Percentiles rank a stretch among this genome's conserved stretches.
Conservation (phyloP, 2,888 invertebrate genomes). For the Ormyrus labotus region DNA sequence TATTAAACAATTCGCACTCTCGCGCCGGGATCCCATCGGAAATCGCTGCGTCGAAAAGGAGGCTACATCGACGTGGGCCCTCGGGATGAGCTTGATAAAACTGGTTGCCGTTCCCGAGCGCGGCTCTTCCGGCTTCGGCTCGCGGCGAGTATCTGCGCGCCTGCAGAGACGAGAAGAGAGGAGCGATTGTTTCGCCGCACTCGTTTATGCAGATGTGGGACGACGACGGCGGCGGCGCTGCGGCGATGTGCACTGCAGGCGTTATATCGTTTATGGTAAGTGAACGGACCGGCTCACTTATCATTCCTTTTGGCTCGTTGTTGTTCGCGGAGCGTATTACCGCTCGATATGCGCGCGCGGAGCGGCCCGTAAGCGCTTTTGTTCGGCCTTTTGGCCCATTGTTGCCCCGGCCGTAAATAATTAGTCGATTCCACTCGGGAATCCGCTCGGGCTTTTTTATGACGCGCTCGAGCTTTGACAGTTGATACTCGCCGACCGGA, state of each 20-base stretch:
- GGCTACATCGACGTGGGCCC: conserved; percentile 49
- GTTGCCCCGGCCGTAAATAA: conserved; percentile 14
- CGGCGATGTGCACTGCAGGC: conserved; percentile 9
- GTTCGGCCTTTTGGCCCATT: background rate
- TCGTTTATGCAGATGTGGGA: conserved; percentile 42
- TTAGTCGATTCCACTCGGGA: background rate
- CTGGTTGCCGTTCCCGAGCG: conserved; percentile 43
- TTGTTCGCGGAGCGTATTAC: background rate
- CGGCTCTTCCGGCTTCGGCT: background rate
- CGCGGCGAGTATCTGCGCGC: conserved; percentile 3
- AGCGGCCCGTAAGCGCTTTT: background rate
- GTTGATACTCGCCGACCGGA: too few relatives aligned
- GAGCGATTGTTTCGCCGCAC: conserved; percentile 39
- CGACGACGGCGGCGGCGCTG: background rate
- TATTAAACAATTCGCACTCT: too few relatives aligned
- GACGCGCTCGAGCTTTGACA: too few relatives aligned
- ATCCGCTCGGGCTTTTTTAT: too few relatives aligned
- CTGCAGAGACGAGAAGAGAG: background rate
- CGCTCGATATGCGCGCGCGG: too few relatives aligned
- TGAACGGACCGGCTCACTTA: conserved; percentile 25
- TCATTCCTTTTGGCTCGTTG: conserved; percentile 4
- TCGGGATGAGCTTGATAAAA: conserved; percentile 32
- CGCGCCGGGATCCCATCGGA: too few relatives aligned
- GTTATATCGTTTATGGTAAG: conserved; percentile 40
- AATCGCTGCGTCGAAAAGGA: too few relatives aligned